Evolutionary conservation across 2,888 invertebrate genomes (phyloP).

Genomic region (Lasioglossum zephyrum): DNA sequence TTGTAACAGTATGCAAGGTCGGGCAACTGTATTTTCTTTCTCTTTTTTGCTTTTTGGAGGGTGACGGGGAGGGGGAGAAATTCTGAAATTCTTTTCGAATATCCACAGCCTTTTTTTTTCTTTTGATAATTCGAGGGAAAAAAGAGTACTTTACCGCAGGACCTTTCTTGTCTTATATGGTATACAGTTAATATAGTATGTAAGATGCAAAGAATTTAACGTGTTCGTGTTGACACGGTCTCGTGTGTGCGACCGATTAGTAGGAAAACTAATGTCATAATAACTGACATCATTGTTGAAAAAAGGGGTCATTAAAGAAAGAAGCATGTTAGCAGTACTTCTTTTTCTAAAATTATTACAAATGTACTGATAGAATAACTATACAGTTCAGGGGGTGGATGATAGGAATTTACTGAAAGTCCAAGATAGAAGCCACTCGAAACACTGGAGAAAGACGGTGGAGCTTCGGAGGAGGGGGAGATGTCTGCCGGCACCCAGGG

Average conservation of each 20-base stretch:
- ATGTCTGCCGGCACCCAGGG: constrained; percentile 89
- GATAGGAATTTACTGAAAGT: constrained; percentile 82
- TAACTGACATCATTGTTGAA: constrained; percentile 55
- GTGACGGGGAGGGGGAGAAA: not conserved
- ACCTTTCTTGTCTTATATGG: not conserved
- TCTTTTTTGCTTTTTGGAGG: constrained; percentile 6
- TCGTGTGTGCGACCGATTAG: not conserved
- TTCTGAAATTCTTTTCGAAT: not conserved
- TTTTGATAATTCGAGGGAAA: constrained; percentile 6
- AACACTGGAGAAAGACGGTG: constrained; percentile 84
- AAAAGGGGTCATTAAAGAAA: constrained; percentile 47
- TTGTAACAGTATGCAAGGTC: constrained; percentile 14
- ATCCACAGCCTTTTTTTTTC: not conserved
- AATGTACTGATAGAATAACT: constrained; percentile 76
- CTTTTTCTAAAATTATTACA: constrained; percentile 53
- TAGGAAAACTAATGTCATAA: constrained; percentile 42
- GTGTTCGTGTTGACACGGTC: constrained; percentile 4
- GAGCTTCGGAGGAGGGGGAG: constrained; percentile 84
- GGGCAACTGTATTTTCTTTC: constrained; percentile 3
- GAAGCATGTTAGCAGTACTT: constrained; percentile 69
- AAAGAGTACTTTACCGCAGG: not conserved
- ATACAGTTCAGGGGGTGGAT: constrained; percentile 83
- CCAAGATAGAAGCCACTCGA: constrained; percentile 82
- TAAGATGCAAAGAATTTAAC: not conserved
- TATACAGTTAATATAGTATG: not conserved